Evolutionary conservation across 2,888 invertebrate genomes (phyloP).

Genomic region (Myopa tessellatipennis): DNA sequence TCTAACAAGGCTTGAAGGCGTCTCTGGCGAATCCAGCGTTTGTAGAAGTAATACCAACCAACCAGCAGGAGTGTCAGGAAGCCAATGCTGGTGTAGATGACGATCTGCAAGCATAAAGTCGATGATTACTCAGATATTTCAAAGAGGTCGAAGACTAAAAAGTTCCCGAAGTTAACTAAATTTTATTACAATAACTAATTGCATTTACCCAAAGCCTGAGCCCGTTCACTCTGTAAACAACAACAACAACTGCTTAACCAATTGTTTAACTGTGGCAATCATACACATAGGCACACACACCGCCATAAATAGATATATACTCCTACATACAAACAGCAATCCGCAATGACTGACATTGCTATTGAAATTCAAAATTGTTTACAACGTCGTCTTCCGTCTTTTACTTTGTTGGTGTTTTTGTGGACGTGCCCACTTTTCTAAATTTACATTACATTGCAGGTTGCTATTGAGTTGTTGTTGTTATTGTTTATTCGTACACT

Average conservation of each 20-base stretch:
- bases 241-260: no score
- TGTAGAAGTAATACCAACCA: slow-evolving; percentile 60
- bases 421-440: slow-evolving; percentile 19
- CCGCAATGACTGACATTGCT: slow-evolving; percentile 26
- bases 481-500: not conserved
- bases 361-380: slow-evolving; percentile 28
- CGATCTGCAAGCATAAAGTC: slow-evolving; percentile 51
- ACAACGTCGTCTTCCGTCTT: slow-evolving; percentile 24
- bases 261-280: no score
- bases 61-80: slow-evolving; percentile 57
- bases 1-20: slow-evolving; percentile 49
- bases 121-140: no score
- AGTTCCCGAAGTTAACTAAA: no score
- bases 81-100: slow-evolving; percentile 57
- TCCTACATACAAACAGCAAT: no score
- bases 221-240: no score
- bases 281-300: no score
- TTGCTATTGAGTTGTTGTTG: not conserved
- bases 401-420: not conserved
- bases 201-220: no score
- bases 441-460: slow-evolving; percentile 12
- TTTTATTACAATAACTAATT: no score
- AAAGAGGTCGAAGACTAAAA: no score
- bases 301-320: no score
- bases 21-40: slow-evolving; percentile 54